phyloP scores from a whole-genome alignment of 2,113 vertebrate species.

The Pontoporia blainvillei region DNA sequence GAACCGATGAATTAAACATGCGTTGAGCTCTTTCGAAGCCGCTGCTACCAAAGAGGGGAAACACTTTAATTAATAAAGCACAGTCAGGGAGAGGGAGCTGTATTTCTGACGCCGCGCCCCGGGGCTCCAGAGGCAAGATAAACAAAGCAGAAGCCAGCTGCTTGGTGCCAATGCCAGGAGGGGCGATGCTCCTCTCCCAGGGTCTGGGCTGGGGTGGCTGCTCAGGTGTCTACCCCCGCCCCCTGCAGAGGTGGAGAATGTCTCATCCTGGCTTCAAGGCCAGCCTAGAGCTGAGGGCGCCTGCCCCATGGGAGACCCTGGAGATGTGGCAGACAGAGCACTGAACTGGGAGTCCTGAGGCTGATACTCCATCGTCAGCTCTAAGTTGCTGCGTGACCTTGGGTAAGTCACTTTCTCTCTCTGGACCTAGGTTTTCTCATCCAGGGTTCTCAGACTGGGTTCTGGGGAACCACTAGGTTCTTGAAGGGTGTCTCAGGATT shows the following conservation, averaged over 20 bases:
- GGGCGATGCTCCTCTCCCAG: background rate
- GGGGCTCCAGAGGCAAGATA: slow-evolving; percentile 44
- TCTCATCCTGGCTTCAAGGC: background rate
- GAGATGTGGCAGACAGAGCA: background rate
- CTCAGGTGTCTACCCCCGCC: background rate
- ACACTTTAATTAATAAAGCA: slow-evolving; percentile 73
- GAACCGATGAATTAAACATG: slow-evolving; percentile 77
- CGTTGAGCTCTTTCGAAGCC: slow-evolving; percentile 53
- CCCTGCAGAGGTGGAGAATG: background rate
- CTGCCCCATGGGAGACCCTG: background rate
- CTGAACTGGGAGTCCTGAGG: background rate
- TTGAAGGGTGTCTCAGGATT: background rate
- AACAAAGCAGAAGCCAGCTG: slow-evolving; percentile 38
- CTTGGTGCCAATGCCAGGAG: fast-evolving
- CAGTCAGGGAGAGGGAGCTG: slow-evolving; percentile 35
- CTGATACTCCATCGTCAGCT: fast-evolving
- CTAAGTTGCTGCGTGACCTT: background rate
- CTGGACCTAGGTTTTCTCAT: background rate
- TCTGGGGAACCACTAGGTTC: background rate
- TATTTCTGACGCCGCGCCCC: slow-evolving; percentile 14
- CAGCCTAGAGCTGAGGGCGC: background rate
- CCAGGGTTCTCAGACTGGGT: background rate
- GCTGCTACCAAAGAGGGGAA: slow-evolving; percentile 60
- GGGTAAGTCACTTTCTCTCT: background rate
- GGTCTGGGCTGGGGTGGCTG: background rate